These are phyloP conservation scores for Trachelus troglodyta DNA, from an alignment of 2,888 invertebrate species.

Conservation along the genomic window DNA sequence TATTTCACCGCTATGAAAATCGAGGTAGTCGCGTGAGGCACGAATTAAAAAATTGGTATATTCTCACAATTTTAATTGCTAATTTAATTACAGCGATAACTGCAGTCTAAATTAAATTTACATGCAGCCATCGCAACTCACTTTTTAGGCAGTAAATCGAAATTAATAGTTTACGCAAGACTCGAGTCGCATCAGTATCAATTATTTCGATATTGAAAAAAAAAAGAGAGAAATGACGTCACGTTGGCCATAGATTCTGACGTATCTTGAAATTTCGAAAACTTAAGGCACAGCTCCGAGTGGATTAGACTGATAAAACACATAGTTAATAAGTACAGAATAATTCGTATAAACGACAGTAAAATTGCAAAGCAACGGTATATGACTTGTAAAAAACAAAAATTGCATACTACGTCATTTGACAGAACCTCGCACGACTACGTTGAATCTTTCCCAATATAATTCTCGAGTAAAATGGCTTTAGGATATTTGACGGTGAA, in stretches of 20 bases:
- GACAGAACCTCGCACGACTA: not conserved
- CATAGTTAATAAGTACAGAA: not conserved
- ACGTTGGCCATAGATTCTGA: not conserved
- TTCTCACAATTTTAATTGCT: no score
- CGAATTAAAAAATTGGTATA: no score
- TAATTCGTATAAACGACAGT: not conserved
- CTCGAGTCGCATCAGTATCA: not conserved
- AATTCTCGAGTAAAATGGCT: not conserved
- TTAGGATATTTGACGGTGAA: not conserved
- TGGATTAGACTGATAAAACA: not conserved
- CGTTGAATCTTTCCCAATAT: not conserved
- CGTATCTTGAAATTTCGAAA: not conserved
- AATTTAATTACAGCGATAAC: no score
- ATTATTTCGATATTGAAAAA: not conserved
- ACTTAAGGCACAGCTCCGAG: slow-evolving; percentile 3
- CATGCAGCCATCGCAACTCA: no score
- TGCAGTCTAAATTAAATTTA: no score
- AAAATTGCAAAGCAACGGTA: not conserved
- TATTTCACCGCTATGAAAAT: not conserved
- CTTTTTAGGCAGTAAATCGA: no score
- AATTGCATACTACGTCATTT: not conserved
- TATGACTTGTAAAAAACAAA: no score
- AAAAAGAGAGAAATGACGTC: not conserved
- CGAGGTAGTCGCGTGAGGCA: not conserved
- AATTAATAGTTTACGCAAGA: no score